Evolutionary conservation across 2,113 vertebrate genomes (phyloP).

Genomic region (Craseonycteris thonglongyai): DNA sequence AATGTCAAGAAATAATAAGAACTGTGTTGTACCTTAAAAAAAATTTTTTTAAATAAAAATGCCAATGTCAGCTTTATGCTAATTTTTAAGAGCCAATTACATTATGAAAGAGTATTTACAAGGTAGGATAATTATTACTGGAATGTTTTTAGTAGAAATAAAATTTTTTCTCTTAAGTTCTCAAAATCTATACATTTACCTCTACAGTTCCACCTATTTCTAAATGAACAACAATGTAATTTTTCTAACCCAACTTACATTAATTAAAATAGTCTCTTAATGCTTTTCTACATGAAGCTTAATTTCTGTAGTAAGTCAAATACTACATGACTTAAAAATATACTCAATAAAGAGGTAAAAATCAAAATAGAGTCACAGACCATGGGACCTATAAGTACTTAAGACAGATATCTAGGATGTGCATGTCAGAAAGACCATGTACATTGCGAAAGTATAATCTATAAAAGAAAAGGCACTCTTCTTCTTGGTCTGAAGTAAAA

Average conservation of each 20-base stretch:
- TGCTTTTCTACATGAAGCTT: neutral
- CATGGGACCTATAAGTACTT: neutral
- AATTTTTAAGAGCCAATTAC: neutral
- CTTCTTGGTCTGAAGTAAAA: neutral
- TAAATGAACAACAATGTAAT: neutral
- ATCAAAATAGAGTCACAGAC: neutral
- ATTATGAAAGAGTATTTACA: neutral
- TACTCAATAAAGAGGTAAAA: neutral
- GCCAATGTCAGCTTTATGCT: neutral
- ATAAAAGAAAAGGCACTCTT: neutral
- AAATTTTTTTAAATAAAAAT: neutral
- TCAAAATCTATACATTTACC: neutral
- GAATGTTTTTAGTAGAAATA: neutral
- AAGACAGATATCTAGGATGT: neutral
- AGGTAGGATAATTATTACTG: neutral
- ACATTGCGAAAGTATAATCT: constrained; percentile 3
- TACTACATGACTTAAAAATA: neutral
- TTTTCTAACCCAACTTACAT: neutral
- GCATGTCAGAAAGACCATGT: neutral
- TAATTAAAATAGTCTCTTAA: neutral
- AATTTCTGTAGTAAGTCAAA: neutral
- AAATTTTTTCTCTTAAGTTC: neutral
- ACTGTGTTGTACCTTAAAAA: neutral
- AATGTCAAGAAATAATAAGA: neutral
- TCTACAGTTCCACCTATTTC: neutral